Evolutionary conservation across 2,797 vertebrate genomes (phyloP), one percentile per base, ranked within the genome.

Genomic region (Lithobates sylvaticus): DNA sequence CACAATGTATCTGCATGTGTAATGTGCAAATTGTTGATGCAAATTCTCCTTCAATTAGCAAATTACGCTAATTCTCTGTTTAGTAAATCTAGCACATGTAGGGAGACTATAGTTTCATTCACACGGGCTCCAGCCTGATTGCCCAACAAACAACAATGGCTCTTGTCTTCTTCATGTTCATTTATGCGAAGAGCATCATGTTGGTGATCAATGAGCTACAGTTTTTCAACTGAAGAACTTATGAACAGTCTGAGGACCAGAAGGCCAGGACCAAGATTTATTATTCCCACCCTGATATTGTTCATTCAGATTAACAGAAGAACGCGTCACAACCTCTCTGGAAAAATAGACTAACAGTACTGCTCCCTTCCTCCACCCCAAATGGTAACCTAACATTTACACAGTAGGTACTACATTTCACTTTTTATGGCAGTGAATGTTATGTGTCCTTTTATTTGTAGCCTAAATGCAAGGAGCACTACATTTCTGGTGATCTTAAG

Each of bases 1-100:
- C 65, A 29, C 27, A 67, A 67, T 67, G 65, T 67, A 29, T 67
- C 27, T 67, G 65, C 65, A 26, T 67, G 65, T 29, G 54, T 61
- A 61, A 61, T 61, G 65, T 29, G 65, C 65, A 67, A 67, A 67
- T 29, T 67, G 65, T 67, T 26, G 65, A 67, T 67, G 65, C 65
- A 67, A 67, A 67, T 67, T 67, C 65, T 67, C 65, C 65, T 67
- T 67, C 65, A 67, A 67, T 67, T 67, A 67, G 65, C 65, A 67
- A 67, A 67, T 67, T 67, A 67, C 65, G 26, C 65, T 67, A 67
- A 67, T 67, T 67, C 65, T 67, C 65, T 67, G 65, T 67, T 67
- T 67, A 26, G 65, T 67, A 67, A 67, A 67, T 67, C 65, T 29
- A 67, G 65, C 65, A 29, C 65, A 67, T 67, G 65, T 29, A 27